Base-by-base conservation (phyloP, 2,797 vertebrate species). In the Discoglossus pictus region DNA sequence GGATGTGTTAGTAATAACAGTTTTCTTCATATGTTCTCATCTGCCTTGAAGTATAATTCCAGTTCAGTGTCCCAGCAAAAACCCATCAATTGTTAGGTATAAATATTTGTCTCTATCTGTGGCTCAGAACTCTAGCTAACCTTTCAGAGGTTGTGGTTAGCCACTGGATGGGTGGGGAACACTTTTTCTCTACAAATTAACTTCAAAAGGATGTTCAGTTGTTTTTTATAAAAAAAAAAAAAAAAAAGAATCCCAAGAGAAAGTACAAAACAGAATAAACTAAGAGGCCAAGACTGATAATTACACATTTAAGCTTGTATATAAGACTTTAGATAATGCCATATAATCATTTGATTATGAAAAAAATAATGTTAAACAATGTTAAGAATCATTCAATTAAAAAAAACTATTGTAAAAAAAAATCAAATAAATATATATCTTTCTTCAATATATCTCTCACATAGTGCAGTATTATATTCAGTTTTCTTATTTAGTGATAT, bases 151-250 rank as follows among this genome's bases (percentile, higher is more conserved):
- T 61, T 65, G 4, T 58, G 69, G 61, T 74, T 59, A 78, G 68
- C 62, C 62, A 74, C 42, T 27, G 73, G 61, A 3, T 72, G 15
- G 74, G 39, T 12, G 54, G 65, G 73, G 68, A 74, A 52, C 2
- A 68, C 65, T 38, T 56, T 31, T 51, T 55, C 54, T 74, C 52
- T 68, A 64, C 61, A 76, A 81, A 69, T 51, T 77, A 76, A 27
- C 70, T 79, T 79, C 76, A 70, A 76, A 78, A 61, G 39, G 18
- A 74, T 8, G 46, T 20, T 74, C 9, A 65, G 52, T 68, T 0
- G 1, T 25, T 35, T 66, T 78, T 74, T 20, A 48, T 48, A 73
- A n/a, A 23, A 76, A 36, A 75, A 68, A 42, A 65, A 54, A 48
- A 76, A 75, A 72, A 73, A 58, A 40, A 25, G 8, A 46, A 23